Conservation (phyloP, 2,797 vertebrate species). For the Ara ararauna region DNA sequence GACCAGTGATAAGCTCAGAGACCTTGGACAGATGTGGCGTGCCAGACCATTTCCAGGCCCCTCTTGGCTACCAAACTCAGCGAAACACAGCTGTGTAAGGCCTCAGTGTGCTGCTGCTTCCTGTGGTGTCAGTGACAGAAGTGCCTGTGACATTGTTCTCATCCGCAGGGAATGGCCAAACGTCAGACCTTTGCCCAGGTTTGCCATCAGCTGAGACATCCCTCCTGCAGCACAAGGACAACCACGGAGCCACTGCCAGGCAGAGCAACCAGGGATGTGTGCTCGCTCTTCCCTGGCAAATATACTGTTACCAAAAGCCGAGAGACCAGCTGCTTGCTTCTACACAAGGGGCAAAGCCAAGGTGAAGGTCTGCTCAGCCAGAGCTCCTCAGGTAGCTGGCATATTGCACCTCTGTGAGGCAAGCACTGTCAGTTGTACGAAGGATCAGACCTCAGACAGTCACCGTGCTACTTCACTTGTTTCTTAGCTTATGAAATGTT, state of each 20-base stretch:
- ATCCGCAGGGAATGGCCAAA: background rate
- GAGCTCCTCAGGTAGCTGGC: background rate
- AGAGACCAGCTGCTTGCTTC: background rate
- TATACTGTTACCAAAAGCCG: background rate
- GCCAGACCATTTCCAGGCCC: slow-evolving; percentile 41
- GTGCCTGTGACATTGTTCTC: background rate
- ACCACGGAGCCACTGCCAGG: accelerated
- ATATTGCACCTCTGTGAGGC: background rate
- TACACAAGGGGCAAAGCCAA: background rate
- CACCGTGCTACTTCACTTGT: background rate
- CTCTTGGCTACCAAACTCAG: slow-evolving; percentile 29
- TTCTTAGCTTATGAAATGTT: background rate
- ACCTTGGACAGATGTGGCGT: slow-evolving; percentile 57
- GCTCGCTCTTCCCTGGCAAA: background rate
- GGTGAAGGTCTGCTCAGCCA: background rate
- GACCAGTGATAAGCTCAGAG: slow-evolving; percentile 38
- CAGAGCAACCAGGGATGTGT: accelerated
- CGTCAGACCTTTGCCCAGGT: background rate
- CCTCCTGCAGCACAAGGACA: background rate
- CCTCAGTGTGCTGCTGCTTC: background rate
- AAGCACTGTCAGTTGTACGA: background rate
- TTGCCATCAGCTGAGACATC: background rate
- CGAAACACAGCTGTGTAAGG: slow-evolving; percentile 16
- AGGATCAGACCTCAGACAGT: background rate
- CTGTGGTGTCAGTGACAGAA: background rate